Percentiles rank a stretch among this genome's conserved stretches.
Conservation (phyloP, 35 echinoderm and acorn worm species). For the Lytechinus variegatus region DNA sequence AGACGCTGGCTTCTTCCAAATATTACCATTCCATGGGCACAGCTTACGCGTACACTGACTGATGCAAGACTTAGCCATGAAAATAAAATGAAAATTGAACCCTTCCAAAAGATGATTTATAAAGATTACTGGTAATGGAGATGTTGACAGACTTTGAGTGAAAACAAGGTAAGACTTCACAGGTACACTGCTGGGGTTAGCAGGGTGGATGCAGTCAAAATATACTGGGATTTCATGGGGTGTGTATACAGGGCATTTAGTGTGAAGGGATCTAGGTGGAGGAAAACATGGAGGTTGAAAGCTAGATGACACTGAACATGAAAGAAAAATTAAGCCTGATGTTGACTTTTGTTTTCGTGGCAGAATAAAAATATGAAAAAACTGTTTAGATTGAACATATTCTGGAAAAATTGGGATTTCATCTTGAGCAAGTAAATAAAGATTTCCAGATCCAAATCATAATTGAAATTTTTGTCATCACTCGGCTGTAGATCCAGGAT, state of each 20-base stretch:
- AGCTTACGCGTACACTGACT: not conserved
- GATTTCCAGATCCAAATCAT: too few species aligned
- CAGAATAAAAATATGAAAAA: too few species aligned
- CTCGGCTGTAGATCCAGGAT: too few species aligned
- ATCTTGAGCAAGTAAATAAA: too few species aligned
- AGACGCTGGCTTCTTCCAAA: not conserved
- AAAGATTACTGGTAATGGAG: constrained; percentile 18
- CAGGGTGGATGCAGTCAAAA: not conserved
- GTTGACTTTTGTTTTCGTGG: too few species aligned
- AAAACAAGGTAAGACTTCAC: not conserved
- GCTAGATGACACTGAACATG: not conserved
- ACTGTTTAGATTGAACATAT: too few species aligned
- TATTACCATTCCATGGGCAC: not conserved
- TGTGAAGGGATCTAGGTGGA: not conserved
- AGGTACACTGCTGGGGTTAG: not conserved
- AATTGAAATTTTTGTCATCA: too few species aligned
- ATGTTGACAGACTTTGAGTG: not conserved
- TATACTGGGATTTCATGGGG: not conserved
- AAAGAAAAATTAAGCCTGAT: not conserved
- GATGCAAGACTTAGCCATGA: not conserved
- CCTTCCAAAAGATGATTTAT: not conserved
- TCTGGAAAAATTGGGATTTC: too few species aligned
- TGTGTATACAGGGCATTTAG: not conserved
- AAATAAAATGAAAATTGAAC: not conserved
- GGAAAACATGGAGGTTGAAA: not conserved